phyloP scores from a whole-genome alignment of 2,113 vertebrate species.

The Pelusios castaneus region DNA sequence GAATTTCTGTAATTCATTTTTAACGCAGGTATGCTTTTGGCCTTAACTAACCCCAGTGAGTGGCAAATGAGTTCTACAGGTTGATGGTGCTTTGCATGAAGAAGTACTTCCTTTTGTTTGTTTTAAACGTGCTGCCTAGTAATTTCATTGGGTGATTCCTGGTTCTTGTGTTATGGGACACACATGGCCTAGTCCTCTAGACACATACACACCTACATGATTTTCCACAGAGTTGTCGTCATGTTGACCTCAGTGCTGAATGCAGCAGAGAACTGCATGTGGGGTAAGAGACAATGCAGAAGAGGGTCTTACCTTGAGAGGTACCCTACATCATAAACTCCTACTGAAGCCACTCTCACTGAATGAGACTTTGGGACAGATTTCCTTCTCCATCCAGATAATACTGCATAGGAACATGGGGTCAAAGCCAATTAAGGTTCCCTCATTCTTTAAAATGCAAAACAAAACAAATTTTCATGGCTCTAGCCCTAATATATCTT shows the following conservation, averaged over 20 bases:
- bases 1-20: too few species aligned
- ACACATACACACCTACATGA: fast-evolving
- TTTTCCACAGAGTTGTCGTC: neutral
- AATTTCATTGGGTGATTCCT: neutral
- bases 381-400: neutral
- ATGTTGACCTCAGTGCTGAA: neutral
- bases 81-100: too few species aligned
- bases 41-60: too few species aligned
- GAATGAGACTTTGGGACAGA: neutral
- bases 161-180: neutral
- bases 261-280: neutral
- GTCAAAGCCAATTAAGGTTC: neutral
- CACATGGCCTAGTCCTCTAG: fast-evolving
- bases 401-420: neutral
- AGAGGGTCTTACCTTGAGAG: neutral
- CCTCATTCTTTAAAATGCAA: neutral
- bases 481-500: neutral
- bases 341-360: neutral
- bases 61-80: too few species aligned
- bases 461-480: neutral
- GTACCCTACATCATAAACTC: neutral
- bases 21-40: too few species aligned
- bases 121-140: neutral
- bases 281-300: neutral
- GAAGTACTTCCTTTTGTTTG: too few species aligned